phyloP scores from a whole-genome alignment of 2,113 vertebrate species.

The Origma solitaria region DNA sequence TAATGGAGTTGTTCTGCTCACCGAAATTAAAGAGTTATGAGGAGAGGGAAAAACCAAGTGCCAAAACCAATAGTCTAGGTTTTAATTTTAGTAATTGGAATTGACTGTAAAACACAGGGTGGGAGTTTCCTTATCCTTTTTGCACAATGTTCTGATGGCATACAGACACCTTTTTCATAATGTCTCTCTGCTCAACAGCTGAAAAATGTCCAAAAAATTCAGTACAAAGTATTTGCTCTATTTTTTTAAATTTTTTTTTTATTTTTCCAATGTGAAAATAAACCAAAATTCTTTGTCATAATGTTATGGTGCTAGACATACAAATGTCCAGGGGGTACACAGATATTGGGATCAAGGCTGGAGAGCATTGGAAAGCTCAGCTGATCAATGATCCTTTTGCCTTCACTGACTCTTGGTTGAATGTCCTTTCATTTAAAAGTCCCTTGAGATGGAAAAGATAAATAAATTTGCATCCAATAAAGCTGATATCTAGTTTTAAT shows the following conservation, averaged over 20 bases:
- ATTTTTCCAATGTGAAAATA: background rate
- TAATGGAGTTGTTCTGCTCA: background rate
- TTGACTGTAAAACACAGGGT: background rate
- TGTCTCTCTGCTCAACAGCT: background rate
- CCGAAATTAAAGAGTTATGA: background rate
- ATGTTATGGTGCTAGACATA: background rate
- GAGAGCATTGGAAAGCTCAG: background rate
- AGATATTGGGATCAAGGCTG: background rate
- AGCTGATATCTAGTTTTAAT: background rate
- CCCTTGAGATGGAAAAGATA: background rate
- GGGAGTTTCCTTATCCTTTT: background rate
- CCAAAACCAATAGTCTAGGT: conserved; percentile 1
- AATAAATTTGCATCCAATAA: background rate
- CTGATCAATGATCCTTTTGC: background rate
- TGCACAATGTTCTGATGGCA: background rate
- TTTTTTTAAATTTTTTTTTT: background rate
- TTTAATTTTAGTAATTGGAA: conserved; percentile 26
- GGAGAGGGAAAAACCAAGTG: background rate
- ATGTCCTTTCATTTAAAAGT: background rate
- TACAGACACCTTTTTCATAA: background rate
- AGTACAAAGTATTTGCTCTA: background rate
- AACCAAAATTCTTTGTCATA: background rate
- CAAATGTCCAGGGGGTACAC: background rate
- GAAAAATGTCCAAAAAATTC: background rate
- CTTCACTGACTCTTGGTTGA: background rate